Percentiles rank a stretch among this genome's conserved stretches.
Evolutionary conservation across 2,113 vertebrate species (phyloP).

Genomic region (Chaetodon auriga): DNA sequence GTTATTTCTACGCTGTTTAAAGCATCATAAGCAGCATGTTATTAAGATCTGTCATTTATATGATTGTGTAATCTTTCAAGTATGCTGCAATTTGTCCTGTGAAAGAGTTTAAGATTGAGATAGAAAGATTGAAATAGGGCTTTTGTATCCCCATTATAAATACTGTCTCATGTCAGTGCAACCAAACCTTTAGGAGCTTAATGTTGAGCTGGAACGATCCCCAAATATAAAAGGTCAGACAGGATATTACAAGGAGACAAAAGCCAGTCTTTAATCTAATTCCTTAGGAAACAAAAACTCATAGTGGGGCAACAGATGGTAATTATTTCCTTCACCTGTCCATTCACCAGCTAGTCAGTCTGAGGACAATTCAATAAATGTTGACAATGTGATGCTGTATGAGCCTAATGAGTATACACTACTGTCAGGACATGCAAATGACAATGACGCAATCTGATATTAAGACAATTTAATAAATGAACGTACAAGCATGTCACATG

Average conservation of each 20-base stretch:
- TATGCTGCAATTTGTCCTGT: not conserved
- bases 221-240: not conserved
- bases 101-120: not conserved
- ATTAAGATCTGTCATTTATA: not conserved
- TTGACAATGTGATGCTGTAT: conserved; percentile 5
- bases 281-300: not conserved
- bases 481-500: not conserved
- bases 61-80: too few relatives aligned
- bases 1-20: not conserved
- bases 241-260: not conserved
- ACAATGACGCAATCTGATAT: conserved; percentile 29
- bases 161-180: not conserved
- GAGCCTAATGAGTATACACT: conserved; percentile 11
- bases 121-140: not conserved
- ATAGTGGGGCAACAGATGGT: not conserved
- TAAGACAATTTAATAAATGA: not conserved
- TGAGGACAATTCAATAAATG: not conserved
- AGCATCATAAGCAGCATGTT: not conserved
- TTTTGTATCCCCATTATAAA: not conserved
- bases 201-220: not conserved
- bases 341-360: not conserved
- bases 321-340: not conserved
- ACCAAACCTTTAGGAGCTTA: not conserved
- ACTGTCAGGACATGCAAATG: conserved; percentile 20
- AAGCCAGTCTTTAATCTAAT: not conserved